Evolutionary conservation across 2,888 invertebrate genomes (phyloP).

Genomic region (Melanostoma scalare): DNA sequence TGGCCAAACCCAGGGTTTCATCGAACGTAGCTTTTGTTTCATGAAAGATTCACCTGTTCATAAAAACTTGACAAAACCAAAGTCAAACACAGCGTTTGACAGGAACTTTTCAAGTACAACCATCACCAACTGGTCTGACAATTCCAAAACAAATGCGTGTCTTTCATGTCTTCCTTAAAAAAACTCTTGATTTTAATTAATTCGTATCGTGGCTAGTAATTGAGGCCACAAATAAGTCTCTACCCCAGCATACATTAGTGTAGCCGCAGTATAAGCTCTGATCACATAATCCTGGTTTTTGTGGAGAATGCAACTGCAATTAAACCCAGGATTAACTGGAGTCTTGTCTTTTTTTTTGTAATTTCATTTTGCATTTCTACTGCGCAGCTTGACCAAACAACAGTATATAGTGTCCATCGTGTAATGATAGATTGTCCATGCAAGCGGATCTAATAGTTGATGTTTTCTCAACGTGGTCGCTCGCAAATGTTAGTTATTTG

Average conservation of each 20-base stretch:
- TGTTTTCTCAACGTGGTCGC: slow-evolving; percentile 39
- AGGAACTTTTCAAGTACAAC: slow-evolving; percentile 38
- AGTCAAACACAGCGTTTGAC: background rate
- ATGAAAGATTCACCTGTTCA: too few relatives aligned
- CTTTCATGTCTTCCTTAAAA: slow-evolving; percentile 46
- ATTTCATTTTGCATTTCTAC: slow-evolving; percentile 10
- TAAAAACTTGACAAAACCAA: background rate
- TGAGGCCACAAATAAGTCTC: slow-evolving; percentile 47
- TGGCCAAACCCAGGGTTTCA: too few relatives aligned
- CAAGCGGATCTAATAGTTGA: slow-evolving; percentile 72
- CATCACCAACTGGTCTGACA: slow-evolving; percentile 28
- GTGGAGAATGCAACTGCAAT: slow-evolving; percentile 67
- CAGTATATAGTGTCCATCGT: slow-evolving; percentile 60
- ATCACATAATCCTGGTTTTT: slow-evolving; percentile 46
- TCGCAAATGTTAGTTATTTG: slow-evolving; percentile 68
- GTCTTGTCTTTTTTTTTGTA: slow-evolving; percentile 17
- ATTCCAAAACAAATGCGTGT: slow-evolving; percentile 57
- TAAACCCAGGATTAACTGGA: slow-evolving; percentile 63
- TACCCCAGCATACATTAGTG: slow-evolving; percentile 46
- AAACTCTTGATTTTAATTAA: slow-evolving; percentile 66
- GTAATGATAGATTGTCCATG: slow-evolving; percentile 71
- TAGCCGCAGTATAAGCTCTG: slow-evolving; percentile 42
- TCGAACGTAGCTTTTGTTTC: too few relatives aligned
- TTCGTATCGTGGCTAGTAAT: slow-evolving; percentile 60
- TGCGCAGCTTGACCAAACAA: slow-evolving; percentile 36